Percentiles rank a stretch among this genome's conserved stretches.
Conservation (phyloP, 1,140 invertebrate species). For the Euglossa dilemma region DNA sequence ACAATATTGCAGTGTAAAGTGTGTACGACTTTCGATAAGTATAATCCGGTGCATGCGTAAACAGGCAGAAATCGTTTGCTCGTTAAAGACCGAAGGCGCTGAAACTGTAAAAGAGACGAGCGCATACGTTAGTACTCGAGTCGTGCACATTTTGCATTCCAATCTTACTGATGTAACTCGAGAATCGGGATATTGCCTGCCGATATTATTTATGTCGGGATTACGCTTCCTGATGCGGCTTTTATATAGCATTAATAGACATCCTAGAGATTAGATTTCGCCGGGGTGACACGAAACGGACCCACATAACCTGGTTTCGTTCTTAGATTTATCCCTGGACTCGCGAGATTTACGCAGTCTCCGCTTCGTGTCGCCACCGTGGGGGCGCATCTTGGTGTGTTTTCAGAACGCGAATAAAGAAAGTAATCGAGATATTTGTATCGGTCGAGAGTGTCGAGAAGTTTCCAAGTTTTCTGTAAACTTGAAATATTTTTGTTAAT, state of each 20-base stretch:
- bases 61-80: neutral
- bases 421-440: slow-evolving; percentile 32
- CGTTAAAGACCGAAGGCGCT: neutral
- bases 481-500: neutral
- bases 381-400: slow-evolving; percentile 63
- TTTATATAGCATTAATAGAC: slow-evolving; percentile 61
- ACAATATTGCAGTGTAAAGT: slow-evolving; percentile 20
- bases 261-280: slow-evolving; percentile 48
- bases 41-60: neutral
- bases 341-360: neutral
- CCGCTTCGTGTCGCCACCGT: slow-evolving; percentile 37
- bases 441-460: slow-evolving; percentile 48
- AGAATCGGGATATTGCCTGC: slow-evolving; percentile 42
- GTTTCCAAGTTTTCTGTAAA: slow-evolving; percentile 25
- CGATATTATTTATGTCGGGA: slow-evolving; percentile 50
- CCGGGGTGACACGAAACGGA: slow-evolving; percentile 35
- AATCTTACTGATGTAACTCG: slow-evolving; percentile 30
- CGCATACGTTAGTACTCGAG: neutral
- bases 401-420: slow-evolving; percentile 32
- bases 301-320: too few relatives aligned
- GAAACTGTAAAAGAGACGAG: neutral
- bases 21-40: neutral
- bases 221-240: slow-evolving; percentile 52
- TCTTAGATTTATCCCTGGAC: neutral
- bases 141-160: neutral